These are phyloP conservation scores for Amblyjoppa fuscipennis DNA, from an alignment of 2,888 invertebrate species.

Conservation along the genomic window DNA sequence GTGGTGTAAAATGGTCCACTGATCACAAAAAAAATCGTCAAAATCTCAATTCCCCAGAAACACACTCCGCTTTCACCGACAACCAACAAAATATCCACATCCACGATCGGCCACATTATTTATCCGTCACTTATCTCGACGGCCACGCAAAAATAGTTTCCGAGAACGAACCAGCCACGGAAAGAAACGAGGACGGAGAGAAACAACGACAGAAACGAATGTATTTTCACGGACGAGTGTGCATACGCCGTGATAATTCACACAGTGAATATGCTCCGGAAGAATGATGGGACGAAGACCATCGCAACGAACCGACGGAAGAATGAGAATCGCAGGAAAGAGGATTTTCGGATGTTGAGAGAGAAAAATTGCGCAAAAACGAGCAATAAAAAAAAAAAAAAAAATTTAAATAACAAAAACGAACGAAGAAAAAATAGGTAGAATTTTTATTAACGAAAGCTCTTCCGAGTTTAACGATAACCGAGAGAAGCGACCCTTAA, in stretches of 20 bases:
- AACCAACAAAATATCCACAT: too few species aligned
- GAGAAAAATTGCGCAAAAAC: not conserved
- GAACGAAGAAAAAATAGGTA: constrained; percentile 26
- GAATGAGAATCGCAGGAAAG: not conserved
- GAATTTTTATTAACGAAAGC: constrained; percentile 7
- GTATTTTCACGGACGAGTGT: not conserved
- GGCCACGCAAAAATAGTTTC: too few species aligned
- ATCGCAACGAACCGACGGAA: not conserved
- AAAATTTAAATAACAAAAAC: not conserved
- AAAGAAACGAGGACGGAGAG: not conserved
- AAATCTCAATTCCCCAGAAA: too few species aligned
- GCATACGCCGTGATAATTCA: not conserved
- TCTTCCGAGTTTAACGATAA: constrained; percentile 55
- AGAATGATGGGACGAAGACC: constrained; percentile 20
- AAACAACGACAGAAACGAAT: constrained; percentile 6
- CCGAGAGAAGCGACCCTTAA: constrained; percentile 76
- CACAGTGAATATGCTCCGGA: constrained; percentile 29
- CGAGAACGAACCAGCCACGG: too few species aligned
- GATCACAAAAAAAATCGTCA: too few species aligned
- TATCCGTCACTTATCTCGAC: too few species aligned
- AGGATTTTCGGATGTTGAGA: not conserved
- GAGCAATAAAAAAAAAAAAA: constrained; percentile 14
- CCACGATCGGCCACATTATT: too few species aligned
- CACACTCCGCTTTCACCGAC: too few species aligned
- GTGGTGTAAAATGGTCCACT: too few species aligned